Conservation (phyloP, 2,113 vertebrate genomes). For the Blennius ocellaris region DNA sequence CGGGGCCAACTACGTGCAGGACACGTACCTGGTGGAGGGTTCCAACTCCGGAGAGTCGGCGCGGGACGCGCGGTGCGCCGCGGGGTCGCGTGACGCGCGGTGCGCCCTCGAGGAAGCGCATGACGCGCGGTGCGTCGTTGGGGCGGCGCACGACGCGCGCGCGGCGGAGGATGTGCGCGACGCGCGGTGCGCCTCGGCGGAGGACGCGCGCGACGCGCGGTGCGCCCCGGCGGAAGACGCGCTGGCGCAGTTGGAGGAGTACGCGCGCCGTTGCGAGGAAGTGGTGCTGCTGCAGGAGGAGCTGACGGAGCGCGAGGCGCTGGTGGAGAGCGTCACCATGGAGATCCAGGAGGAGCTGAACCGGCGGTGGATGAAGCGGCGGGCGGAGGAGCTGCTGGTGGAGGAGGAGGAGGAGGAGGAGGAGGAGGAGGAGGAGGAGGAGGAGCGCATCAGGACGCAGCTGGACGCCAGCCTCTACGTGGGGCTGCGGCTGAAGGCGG, state of each 20-base stretch:
- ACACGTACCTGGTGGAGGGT: slow-evolving; percentile 91
- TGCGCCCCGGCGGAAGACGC: slow-evolving; percentile 54
- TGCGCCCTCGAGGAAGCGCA: too few relatives aligned
- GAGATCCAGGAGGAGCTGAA: slow-evolving; percentile 96
- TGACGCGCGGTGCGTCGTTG: neutral
- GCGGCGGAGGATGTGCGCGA: slow-evolving; percentile 47
- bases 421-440: slow-evolving; percentile 82
- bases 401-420: slow-evolving; percentile 66
- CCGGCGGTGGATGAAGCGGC: slow-evolving; percentile 91
- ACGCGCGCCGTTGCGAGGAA: slow-evolving; percentile 85
- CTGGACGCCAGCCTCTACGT: slow-evolving; percentile 95
- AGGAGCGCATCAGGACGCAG: slow-evolving; percentile 90
- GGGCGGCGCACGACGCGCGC: slow-evolving; percentile 51
- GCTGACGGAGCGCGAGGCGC: slow-evolving; percentile 88
- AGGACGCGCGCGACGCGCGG: slow-evolving; percentile 49
- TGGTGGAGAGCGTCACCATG: slow-evolving; percentile 88
- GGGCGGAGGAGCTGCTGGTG: slow-evolving; percentile 82
- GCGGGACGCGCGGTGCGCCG: too few relatives aligned
- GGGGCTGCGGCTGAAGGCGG: slow-evolving; percentile 91
- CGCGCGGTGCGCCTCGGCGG: slow-evolving; percentile 40
- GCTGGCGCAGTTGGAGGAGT: slow-evolving; percentile 85
- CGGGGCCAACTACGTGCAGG: slow-evolving; percentile 96
- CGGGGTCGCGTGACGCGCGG: too few relatives aligned
- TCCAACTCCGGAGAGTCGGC: neutral
- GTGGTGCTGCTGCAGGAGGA: slow-evolving; percentile 89